These are phyloP conservation scores for Electrona antarctica DNA, from an alignment of 2,113 vertebrate species.

Conservation along the genomic window DNA sequence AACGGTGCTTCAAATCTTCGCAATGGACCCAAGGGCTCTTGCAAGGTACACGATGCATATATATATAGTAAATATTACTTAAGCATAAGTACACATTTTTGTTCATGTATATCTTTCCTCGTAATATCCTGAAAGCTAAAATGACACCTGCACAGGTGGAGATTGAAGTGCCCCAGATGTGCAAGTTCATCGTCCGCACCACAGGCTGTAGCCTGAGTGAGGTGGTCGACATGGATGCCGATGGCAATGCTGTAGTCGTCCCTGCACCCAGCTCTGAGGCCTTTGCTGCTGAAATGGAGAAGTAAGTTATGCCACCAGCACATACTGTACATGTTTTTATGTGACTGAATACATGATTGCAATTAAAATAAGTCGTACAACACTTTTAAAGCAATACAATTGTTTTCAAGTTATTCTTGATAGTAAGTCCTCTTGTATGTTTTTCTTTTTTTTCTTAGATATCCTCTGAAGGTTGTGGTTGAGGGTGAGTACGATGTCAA, in stretches of 20 bases:
- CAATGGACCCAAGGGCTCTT: slow-evolving; percentile 85
- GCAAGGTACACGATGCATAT: slow-evolving; percentile 75
- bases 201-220: slow-evolving; percentile 88
- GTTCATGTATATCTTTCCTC: no score
- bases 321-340: no score
- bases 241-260: slow-evolving; percentile 79
- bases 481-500: slow-evolving; percentile 79
- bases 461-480: slow-evolving; percentile 85
- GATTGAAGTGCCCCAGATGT: slow-evolving; percentile 90
- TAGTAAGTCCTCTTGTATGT: no score
- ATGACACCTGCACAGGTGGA: slow-evolving; percentile 79
- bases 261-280: slow-evolving; percentile 83
- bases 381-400: no score
- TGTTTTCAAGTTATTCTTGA: no score
- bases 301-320: slow-evolving; percentile 68
- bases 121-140: no score
- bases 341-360: no score
- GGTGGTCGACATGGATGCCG: slow-evolving; percentile 71
- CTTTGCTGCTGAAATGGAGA: slow-evolving; percentile 88
- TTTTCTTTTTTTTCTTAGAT: slow-evolving; percentile 65
- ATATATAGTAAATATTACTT: no score
- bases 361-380: no score
- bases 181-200: slow-evolving; percentile 84
- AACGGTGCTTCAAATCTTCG: slow-evolving; percentile 79
- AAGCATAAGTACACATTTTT: no score